Evolutionary conservation across 2,888 invertebrate genomes (phyloP).

Genomic region (Brachyopa scutellaris): DNA sequence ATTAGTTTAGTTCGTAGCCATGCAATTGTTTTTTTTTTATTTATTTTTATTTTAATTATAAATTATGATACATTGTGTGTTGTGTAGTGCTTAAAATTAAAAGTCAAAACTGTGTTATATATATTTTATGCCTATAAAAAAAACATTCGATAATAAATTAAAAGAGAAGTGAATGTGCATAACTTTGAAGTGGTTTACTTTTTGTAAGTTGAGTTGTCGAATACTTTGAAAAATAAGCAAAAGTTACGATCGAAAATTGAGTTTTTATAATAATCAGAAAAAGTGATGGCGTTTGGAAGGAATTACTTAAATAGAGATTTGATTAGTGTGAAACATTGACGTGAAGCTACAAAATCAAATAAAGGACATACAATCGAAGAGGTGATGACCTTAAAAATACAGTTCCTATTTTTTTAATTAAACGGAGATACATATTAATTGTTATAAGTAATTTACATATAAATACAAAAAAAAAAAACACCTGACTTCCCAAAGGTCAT

Average conservation of each 20-base stretch:
- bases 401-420: no score
- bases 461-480: no score
- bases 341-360: no score
- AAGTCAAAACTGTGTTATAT: neutral
- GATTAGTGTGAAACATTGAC: no score
- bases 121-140: neutral
- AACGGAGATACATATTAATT: no score
- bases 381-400: no score
- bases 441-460: no score
- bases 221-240: conserved; percentile 22
- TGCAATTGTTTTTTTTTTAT: conserved; percentile 35
- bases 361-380: no score
- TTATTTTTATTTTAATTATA: neutral
- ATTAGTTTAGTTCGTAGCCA: conserved; percentile 53
- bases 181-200: neutral
- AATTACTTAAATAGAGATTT: no score
- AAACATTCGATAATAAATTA: neutral
- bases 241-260: neutral
- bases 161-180: conserved; percentile 1
- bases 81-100: conserved; percentile 17
- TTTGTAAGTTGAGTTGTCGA: no score
- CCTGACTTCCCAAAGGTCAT: no score
- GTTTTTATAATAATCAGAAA: conserved; percentile 8
- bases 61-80: neutral
- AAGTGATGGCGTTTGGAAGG: conserved; percentile 28